phyloP scores from a whole-genome alignment of 2,797 vertebrate species.

The Lacerta bilineata region DNA sequence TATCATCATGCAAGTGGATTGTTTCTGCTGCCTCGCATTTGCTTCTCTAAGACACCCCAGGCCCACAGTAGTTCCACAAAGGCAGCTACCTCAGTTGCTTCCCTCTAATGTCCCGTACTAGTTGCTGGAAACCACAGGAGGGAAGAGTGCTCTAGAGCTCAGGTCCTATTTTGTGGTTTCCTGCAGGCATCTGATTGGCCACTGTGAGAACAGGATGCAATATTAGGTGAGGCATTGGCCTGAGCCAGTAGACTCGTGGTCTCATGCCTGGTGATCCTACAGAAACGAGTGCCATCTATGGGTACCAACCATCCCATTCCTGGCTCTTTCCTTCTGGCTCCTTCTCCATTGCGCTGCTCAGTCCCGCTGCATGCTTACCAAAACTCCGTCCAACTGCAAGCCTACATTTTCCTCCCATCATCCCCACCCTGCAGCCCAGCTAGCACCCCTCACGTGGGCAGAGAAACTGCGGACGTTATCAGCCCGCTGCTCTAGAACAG shows the following conservation, averaged over 20 bases:
- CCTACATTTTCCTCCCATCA: not conserved
- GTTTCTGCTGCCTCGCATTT: not conserved
- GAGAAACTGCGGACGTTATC: not conserved
- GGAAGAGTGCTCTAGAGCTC: no score
- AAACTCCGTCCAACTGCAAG: rapidly evolving
- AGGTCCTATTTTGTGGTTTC: no score
- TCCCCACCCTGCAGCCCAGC: not conserved
- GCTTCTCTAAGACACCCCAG: not conserved
- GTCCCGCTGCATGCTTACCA: not conserved
- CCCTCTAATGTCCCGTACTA: no score
- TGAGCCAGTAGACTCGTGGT: no score
- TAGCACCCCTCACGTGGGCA: not conserved
- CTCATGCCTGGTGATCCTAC: not conserved
- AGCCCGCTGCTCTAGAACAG: not conserved
- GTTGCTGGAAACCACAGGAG: no score
- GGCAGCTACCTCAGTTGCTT: not conserved
- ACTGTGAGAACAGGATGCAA: no score
- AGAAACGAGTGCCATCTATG: not conserved
- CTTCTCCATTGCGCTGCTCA: not conserved
- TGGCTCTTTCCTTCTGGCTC: not conserved
- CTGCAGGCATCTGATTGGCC: no score
- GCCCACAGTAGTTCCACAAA: not conserved
- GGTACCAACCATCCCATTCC: not conserved
- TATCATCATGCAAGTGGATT: not conserved
- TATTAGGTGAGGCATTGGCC: no score